phyloP scores from a whole-genome alignment of 2,888 invertebrate genomes.

The Baronia brevicornis region DNA sequence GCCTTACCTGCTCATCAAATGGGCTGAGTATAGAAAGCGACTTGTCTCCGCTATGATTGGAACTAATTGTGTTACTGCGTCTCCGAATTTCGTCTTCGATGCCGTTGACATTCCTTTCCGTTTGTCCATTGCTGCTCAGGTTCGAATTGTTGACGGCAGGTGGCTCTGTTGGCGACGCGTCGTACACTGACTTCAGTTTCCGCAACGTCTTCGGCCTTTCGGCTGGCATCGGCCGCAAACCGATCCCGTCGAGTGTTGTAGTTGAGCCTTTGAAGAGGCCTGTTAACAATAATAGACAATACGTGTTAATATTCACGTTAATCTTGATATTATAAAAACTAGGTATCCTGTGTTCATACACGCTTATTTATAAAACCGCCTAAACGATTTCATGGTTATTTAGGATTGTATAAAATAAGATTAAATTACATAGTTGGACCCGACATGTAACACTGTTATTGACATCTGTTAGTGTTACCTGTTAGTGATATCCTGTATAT shows the following conservation, averaged over 20 bases:
- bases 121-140: constrained; percentile 62
- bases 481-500: too few relatives aligned
- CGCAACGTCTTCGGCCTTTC: constrained; percentile 85
- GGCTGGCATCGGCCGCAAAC: constrained; percentile 76
- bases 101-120: constrained; percentile 50
- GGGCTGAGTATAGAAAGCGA: constrained; percentile 83
- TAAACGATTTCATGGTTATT: too few relatives aligned
- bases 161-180: constrained; percentile 63
- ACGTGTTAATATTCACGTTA: too few relatives aligned
- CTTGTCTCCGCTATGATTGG: constrained; percentile 64
- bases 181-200: constrained; percentile 84
- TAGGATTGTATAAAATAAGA: too few relatives aligned
- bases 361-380: too few relatives aligned
- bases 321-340: too few relatives aligned
- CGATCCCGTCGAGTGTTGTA: constrained; percentile 79
- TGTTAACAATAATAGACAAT: constrained; percentile 50
- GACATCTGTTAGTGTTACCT: too few relatives aligned
- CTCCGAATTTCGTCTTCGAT: constrained; percentile 70
- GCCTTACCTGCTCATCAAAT: constrained; percentile 84
- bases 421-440: too few relatives aligned
- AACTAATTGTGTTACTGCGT: constrained; percentile 58
- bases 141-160: constrained; percentile 34
- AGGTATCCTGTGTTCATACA: too few relatives aligned
- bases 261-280: constrained; percentile 90
- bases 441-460: too few relatives aligned